phyloP scores from a whole-genome alignment of 2,113 vertebrate species.

The Microtus oregoni region DNA sequence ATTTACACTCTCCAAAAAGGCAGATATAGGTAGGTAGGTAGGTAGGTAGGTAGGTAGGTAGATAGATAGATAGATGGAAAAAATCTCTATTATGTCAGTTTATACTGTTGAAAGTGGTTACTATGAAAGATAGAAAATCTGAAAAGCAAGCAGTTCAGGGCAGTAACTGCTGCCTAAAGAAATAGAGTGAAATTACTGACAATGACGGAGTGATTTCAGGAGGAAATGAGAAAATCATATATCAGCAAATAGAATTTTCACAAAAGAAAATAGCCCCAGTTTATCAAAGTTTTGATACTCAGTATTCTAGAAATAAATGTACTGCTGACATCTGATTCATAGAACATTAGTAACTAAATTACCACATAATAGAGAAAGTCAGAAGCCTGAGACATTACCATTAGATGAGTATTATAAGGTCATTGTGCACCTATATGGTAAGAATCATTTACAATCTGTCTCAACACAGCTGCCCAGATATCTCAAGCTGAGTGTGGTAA shows the following conservation, averaged over 20 bases:
- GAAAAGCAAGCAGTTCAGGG: constrained; percentile 68
- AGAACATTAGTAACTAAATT: constrained; percentile 74
- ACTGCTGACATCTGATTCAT: constrained; percentile 64
- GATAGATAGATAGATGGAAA: background rate
- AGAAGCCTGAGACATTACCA: background rate
- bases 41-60: background rate
- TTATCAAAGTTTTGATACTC: constrained; percentile 60
- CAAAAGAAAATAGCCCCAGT: constrained; percentile 69
- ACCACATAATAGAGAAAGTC: constrained; percentile 67
- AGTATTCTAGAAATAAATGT: constrained; percentile 68
- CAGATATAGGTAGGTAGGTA: background rate
- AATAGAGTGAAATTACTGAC: constrained; percentile 73
- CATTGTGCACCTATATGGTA: background rate
- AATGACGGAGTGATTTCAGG: constrained; percentile 73
- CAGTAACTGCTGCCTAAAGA: constrained; percentile 68
- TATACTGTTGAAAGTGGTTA: constrained; percentile 56
- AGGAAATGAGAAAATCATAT: constrained; percentile 75
- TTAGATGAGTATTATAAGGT: constrained; percentile 25
- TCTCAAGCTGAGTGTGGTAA: background rate
- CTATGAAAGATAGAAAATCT: constrained; percentile 63
- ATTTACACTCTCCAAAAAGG: constrained; percentile 64
- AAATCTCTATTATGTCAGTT: constrained; percentile 20
- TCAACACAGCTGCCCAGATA: constrained; percentile 21
- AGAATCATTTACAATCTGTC: constrained; percentile 63
- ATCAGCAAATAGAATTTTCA: constrained; percentile 72